Evolutionary conservation across 2,888 invertebrate genomes (phyloP), one percentile per base, ranked within the genome.

Genomic region (Meiosimyza platycephala): DNA sequence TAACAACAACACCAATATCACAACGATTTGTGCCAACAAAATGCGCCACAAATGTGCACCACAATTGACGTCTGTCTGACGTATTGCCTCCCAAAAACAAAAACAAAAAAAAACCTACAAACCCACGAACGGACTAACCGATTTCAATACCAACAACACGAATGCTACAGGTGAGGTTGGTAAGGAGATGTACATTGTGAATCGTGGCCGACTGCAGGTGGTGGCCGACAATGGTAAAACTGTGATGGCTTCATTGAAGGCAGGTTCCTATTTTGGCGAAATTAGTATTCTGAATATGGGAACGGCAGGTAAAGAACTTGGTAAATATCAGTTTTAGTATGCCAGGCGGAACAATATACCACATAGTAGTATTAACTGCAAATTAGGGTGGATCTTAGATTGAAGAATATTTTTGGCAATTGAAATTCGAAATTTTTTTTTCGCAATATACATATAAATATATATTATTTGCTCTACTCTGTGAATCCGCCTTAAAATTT

Each of bases 261-360:
- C 98, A 83, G 99, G 98, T 88, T 97, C 97, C 89, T 99, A 99
- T 92, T 99, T 99, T 90, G 99, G 99, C 86, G 99, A 99, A 92
- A 99, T 99, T 90, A 97, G 96, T 90, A 98, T 99, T 90, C 93
- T 99, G 89, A 97, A 97, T 92, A 97, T 97, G 97, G 98, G 98
- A 90, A 97, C 97, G 88, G 98, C 98, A 93, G 96, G 96, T 96
- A 95, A 95, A 94, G 94, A 94, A 91, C 93, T 94, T 93, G 94
- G 94, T 94, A 94, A 94, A 94, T 94, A 94, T 94, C 93, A 89
- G 88, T 89, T 89, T 86, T 88, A 88, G 85, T 83, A 87, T 87
- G 87, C 86, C 87, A 87, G 88, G 87, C 87, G 86, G 86, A 57
- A 76, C 77, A 78, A 78, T 79, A 77, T 75, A 76, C 15, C 15